phyloP scores from a whole-genome alignment of 2,888 invertebrate species.

The Melolontha melolontha region DNA sequence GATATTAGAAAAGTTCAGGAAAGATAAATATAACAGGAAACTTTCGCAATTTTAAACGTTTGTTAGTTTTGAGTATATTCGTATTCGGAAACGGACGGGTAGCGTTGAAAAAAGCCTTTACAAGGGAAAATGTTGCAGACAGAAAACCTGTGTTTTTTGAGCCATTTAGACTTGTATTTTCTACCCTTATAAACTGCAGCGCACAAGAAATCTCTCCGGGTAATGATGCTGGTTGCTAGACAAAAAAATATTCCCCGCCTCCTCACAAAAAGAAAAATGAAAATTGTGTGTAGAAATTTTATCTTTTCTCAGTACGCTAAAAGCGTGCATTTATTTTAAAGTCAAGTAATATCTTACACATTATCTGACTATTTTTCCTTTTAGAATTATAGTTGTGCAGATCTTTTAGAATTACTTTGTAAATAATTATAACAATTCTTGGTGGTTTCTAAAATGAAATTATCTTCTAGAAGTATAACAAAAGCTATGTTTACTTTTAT shows the following conservation, averaged over 20 bases:
- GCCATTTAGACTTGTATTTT: constrained; percentile 47
- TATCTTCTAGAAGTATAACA: too few relatives aligned
- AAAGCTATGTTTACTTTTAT: too few relatives aligned
- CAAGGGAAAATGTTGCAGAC: constrained; percentile 18
- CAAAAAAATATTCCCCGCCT: constrained; percentile 19
- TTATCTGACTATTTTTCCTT: too few relatives aligned
- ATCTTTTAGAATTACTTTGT: too few relatives aligned
- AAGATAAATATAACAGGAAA: constrained; percentile 36
- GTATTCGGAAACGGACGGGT: constrained; percentile 26
- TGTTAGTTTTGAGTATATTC: constrained; percentile 40
- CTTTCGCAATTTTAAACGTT: constrained; percentile 41
- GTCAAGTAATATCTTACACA: too few relatives aligned
- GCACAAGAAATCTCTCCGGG: constrained; percentile 47
- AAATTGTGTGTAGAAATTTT: constrained; percentile 5
- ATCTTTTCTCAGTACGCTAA: background rate
- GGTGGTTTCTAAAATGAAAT: too few relatives aligned
- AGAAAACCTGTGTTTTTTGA: constrained; percentile 47
- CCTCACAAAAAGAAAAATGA: constrained; percentile 23
- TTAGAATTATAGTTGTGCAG: too few relatives aligned
- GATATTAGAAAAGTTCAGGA: constrained; percentile 36
- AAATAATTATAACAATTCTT: too few relatives aligned
- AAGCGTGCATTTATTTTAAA: background rate
- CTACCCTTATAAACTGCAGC: constrained; percentile 47
- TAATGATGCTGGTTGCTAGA: constrained; percentile 47
- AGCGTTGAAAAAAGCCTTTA: constrained; percentile 23